Conservation (phyloP, 2,888 invertebrate species). For the Trichopria drosophilae region DNA sequence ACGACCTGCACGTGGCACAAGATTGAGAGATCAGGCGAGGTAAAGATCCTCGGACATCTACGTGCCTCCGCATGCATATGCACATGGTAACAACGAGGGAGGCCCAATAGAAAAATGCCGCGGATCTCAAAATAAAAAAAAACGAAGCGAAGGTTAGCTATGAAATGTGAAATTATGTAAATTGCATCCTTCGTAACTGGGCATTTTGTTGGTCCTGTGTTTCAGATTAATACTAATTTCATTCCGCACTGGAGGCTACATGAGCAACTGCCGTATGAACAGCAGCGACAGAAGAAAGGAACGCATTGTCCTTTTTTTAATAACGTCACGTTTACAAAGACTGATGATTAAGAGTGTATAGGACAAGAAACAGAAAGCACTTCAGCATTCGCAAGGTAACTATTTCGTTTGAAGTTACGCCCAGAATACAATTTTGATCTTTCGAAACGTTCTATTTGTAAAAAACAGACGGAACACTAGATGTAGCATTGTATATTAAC, state of each 20-base stretch:
- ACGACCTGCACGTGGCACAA: too few relatives aligned
- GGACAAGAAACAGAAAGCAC: too few relatives aligned
- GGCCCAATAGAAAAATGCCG: too few relatives aligned
- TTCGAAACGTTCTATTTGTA: too few relatives aligned
- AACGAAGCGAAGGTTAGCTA: conserved; percentile 36
- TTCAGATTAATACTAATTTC: conserved; percentile 56
- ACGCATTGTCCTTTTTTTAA: too few relatives aligned
- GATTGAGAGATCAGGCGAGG: conserved; percentile 25
- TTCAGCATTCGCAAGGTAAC: too few relatives aligned
- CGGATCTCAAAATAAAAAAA: too few relatives aligned
- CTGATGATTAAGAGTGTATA: conserved; percentile 52
- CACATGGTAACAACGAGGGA: conserved; percentile 8
- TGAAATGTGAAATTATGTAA: conserved; percentile 51
- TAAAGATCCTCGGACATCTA: conserved; percentile 8
- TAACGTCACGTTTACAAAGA: conserved; percentile 40
- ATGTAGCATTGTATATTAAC: too few relatives aligned
- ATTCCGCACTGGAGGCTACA: conserved; percentile 53
- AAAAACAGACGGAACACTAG: too few relatives aligned
- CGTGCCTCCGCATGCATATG: conserved; percentile 1
- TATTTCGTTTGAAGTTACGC: too few relatives aligned
- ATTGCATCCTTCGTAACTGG: conserved; percentile 42
- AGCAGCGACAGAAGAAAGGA: conserved; percentile 35
- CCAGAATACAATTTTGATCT: too few relatives aligned
- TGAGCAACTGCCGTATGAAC: conserved; percentile 33
- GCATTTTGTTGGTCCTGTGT: conserved; percentile 48